Base-by-base conservation (phyloP, 1,140 invertebrate genomes). In the Littorina saxatilis region DNA sequence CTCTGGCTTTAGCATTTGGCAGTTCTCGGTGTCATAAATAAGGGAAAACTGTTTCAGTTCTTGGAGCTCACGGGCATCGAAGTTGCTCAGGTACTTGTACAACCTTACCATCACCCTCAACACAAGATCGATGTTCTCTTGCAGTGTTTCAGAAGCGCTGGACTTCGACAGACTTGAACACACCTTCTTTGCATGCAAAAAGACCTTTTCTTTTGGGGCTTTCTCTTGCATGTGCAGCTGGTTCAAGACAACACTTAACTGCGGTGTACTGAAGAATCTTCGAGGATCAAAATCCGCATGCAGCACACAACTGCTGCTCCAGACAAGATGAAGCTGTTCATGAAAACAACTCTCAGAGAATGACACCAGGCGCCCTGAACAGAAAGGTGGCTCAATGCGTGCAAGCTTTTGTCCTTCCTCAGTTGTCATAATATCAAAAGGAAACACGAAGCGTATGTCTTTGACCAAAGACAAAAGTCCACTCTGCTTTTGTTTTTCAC, bases 1-100 rank as follows among this genome's bases (percentile, higher is more conserved):
- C 11, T 82, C 82, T 73, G 87, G 82, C 47, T 75, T 76, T 32
- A 87, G 74, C 79, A 90, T 83, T n/a, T 72, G 58, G 5, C 79
- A 80, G 32, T 78, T 50, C n/a, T 81, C 68, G 35, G 61, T 63
- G 23, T 83, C 58, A 58, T 74, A 84, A 7, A 88, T 68, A 1
- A 85, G 15, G 29, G 84, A 82, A 20, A 61, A 73, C 58, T 82
- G 32, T 29, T 55, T 35, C 47, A 81, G 61, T 27, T 35, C 13
- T 2, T 35, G 37, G 13, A 52, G 75, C 2, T 79, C 58, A 27
- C 11, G 20, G 70, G 17, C 35, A 20, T 50, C 40, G 1, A 50
- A 27, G 70, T 73, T 73, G 2, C 50, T 35, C 40, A 81, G 52
- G 35, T 77, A 86, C 39, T 81, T 40, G 63, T 87, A 86, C 9